These are phyloP conservation scores for Auanema freiburgensis DNA, from an alignment of 2,888 invertebrate species.

Conservation along the genomic window DNA sequence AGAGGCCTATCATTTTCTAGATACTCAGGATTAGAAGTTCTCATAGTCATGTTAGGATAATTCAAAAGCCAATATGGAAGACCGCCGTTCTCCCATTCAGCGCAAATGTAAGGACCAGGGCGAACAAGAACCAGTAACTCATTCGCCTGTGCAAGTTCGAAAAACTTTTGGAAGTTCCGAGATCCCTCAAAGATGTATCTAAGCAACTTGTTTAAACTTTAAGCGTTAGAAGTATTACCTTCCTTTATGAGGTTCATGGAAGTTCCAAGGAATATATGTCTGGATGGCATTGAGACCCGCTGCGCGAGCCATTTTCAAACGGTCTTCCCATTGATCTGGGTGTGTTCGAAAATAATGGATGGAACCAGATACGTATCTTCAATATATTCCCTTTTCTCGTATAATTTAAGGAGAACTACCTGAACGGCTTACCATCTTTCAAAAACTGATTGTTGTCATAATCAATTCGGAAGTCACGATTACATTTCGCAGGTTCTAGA, in stretches of 20 bases:
- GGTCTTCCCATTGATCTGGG: constrained; percentile 78
- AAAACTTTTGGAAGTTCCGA: constrained; percentile 42
- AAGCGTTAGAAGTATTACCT: constrained; percentile 11
- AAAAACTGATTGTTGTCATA: constrained; percentile 18
- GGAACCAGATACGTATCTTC: constrained; percentile 71
- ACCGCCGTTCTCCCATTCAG: constrained; percentile 47
- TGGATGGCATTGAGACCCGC: constrained; percentile 69
- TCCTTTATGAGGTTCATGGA: constrained; percentile 32
- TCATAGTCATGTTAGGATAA: constrained; percentile 27
- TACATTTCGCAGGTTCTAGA: no score
- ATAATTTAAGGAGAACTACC: constrained; percentile 6
- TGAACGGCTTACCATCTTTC: constrained; percentile 16
- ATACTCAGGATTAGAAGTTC: constrained; percentile 36
- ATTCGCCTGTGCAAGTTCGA: constrained; percentile 40
- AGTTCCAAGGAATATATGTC: constrained; percentile 52
- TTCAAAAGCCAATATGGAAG: constrained; percentile 49
- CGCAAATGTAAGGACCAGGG: constrained; percentile 54
- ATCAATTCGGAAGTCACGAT: constrained; percentile 14
- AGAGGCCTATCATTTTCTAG: no score
- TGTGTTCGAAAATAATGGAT: constrained; percentile 85
- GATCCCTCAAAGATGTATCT: constrained; percentile 32
- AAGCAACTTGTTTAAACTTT: constrained; percentile 3
- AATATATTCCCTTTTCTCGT: neutral
- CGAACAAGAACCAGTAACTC: constrained; percentile 44
- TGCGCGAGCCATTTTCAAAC: constrained; percentile 68